Conservation (phyloP, 2,113 vertebrate species). For the Enhydra lutris region DNA sequence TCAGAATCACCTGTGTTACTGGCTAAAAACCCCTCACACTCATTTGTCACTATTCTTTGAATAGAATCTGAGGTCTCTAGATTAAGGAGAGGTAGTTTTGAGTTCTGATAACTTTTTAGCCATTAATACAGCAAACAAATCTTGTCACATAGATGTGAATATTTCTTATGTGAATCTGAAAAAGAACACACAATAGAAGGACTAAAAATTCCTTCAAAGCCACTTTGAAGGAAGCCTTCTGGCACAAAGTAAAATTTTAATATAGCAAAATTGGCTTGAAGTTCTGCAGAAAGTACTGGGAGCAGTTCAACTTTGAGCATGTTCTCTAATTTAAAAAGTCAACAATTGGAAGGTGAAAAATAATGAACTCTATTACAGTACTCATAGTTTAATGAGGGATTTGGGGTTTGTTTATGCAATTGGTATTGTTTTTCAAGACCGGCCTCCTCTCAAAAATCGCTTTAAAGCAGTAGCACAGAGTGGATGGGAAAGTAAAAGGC, state of each 20-base stretch:
- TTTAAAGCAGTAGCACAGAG: constrained; percentile 30
- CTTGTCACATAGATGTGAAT: not conserved
- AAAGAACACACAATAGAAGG: constrained; percentile 18
- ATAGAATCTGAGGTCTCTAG: not conserved
- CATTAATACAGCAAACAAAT: not conserved
- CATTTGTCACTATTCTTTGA: not conserved
- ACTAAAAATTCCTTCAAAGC: constrained; percentile 1
- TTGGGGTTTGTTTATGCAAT: constrained; percentile 22
- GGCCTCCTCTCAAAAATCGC: not conserved
- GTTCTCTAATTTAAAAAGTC: constrained; percentile 61
- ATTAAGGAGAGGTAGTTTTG: constrained; percentile 11
- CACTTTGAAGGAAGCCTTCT: constrained; percentile 30
- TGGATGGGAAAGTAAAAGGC: not conserved
- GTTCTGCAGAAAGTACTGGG: constrained; percentile 50
- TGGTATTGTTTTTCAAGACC: constrained; percentile 30
- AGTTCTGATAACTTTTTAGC: not conserved
- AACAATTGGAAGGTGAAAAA: constrained; percentile 65
- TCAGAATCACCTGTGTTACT: not conserved
- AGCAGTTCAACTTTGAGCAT: constrained; percentile 38
- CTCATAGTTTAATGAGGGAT: constrained; percentile 51
- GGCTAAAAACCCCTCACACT: not conserved
- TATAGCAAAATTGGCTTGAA: constrained; percentile 54
- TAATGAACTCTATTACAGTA: constrained; percentile 57
- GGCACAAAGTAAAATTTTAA: constrained; percentile 54
- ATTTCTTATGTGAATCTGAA: not conserved